Evolutionary conservation across 1,140 invertebrate species (phyloP).

Genomic region (Venturia canescens): DNA sequence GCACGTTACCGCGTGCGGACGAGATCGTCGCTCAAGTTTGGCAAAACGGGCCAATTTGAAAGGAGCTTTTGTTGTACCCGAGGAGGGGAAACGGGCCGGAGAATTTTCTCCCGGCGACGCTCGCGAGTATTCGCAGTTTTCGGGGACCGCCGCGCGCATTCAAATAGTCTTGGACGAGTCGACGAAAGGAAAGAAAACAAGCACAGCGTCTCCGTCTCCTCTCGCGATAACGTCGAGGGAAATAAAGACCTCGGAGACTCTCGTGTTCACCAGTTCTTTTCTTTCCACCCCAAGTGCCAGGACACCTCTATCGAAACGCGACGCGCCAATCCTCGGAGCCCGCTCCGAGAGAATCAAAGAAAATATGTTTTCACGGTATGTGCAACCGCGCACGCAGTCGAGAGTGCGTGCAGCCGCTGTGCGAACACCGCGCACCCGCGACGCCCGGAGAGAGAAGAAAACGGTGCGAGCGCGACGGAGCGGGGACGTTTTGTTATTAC

Average conservation of each 20-base stretch:
- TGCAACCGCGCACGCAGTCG: slow-evolving; percentile 19
- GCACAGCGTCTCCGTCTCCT: background rate
- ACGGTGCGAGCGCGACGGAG: slow-evolving; percentile 10
- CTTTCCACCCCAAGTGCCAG: no score
- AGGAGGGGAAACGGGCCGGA: background rate
- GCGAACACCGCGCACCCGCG: no score
- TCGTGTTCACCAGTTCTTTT: no score
- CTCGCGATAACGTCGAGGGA: background rate
- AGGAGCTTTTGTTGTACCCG: no score
- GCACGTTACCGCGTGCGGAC: no score
- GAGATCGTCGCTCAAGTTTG: background rate
- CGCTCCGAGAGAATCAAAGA: no score
- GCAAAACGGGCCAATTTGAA: background rate
- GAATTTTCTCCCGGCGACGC: no score
- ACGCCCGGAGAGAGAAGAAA: slow-evolving; percentile 21
- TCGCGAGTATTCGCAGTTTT: no score
- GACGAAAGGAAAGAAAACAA: slow-evolving; percentile 40
- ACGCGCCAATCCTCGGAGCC: no score
- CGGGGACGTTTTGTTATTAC: slow-evolving; percentile 69
- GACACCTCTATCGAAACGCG: no score
- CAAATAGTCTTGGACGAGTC: background rate
- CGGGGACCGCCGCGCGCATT: background rate
- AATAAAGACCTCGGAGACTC: no score
- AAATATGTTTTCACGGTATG: background rate
- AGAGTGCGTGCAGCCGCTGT: no score